Evolutionary conservation across 1,140 invertebrate genomes (phyloP).

Genomic region (Lasioglossum baleicum): DNA sequence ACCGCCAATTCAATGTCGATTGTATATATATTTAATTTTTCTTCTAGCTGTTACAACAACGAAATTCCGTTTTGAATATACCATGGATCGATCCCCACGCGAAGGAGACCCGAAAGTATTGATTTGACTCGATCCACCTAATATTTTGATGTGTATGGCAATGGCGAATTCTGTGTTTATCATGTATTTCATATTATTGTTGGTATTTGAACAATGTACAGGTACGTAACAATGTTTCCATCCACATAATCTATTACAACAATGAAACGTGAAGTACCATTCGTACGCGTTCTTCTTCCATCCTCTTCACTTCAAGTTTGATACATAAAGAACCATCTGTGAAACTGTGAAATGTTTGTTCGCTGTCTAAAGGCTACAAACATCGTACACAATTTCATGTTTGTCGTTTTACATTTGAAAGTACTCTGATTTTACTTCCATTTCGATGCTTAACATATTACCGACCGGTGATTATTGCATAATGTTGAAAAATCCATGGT

Average conservation of each 20-base stretch:
- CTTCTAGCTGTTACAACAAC: not conserved
- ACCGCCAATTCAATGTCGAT: conserved; percentile 29
- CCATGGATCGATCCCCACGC: not conserved
- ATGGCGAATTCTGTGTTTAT: conserved; percentile 77
- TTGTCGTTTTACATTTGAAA: not conserved
- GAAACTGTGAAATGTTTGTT: conserved; percentile 1
- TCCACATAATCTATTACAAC: not conserved
- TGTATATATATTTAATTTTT: conserved; percentile 16
- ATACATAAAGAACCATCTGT: not conserved
- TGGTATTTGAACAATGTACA: conserved; percentile 70
- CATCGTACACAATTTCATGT: not conserved
- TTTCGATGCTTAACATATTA: conserved; percentile 10
- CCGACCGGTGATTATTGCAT: too few relatives aligned
- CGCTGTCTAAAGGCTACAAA: not conserved
- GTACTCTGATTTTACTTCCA: not conserved
- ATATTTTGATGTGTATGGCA: conserved; percentile 74
- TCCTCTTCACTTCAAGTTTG: not conserved
- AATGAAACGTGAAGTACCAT: not conserved
- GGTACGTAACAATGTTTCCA: conserved; percentile 57
- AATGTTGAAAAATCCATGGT: too few relatives aligned
- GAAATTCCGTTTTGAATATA: not conserved
- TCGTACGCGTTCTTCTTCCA: not conserved
- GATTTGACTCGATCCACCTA: conserved; percentile 54
- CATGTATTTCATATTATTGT: conserved; percentile 71
- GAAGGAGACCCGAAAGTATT: not conserved